Conservation (phyloP, 2,797 vertebrate genomes). For the Acropternis orthonyx region DNA sequence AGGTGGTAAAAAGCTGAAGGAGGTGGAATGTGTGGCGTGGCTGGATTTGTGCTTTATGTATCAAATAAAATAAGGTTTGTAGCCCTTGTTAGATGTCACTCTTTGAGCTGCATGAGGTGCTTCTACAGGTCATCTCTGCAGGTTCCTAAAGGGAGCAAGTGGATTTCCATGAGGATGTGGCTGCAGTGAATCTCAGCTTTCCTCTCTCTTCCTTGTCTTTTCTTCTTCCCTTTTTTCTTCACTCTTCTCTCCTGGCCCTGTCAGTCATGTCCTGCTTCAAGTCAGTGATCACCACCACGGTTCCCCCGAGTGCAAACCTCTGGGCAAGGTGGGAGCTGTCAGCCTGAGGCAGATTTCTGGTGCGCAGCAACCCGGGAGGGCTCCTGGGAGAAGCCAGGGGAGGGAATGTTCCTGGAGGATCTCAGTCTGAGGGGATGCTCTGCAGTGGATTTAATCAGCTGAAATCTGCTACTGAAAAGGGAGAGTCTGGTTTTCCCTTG, state of each 20-base stretch:
- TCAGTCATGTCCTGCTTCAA: not conserved
- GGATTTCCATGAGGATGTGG: not conserved
- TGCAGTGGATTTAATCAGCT: not conserved
- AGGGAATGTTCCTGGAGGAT: not conserved
- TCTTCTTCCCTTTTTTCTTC: not conserved
- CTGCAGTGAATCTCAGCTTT: not conserved
- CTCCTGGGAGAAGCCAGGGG: not conserved
- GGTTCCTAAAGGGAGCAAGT: not conserved
- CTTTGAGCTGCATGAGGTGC: not conserved
- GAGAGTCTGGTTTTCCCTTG: not conserved
- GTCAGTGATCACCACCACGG: not conserved
- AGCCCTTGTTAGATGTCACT: not conserved
- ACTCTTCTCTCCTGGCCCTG: not conserved
- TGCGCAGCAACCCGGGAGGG: accelerated
- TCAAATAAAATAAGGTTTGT: not conserved
- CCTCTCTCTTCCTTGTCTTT: not conserved
- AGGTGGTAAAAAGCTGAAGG: not conserved
- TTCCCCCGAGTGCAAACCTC: not conserved
- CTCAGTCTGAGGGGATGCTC: not conserved
- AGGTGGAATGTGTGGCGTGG: not conserved
- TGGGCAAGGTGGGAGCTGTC: not conserved
- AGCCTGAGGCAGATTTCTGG: not conserved
- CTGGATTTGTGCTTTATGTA: not conserved
- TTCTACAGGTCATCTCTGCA: not conserved
- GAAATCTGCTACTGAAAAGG: not conserved